These are phyloP conservation scores for Flexamia atlantica DNA, from an alignment of 2,888 invertebrate genomes.

Conservation along the genomic window DNA sequence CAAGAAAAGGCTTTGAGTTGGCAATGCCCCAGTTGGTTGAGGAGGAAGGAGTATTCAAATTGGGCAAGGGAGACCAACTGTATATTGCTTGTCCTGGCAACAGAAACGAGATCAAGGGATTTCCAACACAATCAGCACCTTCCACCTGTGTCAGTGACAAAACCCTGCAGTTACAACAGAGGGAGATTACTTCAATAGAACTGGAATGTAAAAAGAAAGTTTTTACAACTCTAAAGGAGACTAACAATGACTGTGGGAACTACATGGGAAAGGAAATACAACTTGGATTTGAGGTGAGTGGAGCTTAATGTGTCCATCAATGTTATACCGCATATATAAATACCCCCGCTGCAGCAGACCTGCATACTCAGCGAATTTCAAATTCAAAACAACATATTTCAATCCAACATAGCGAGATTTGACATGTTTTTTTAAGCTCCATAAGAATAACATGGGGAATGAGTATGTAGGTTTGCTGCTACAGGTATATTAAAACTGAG, in stretches of 20 bases:
- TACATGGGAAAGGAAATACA: constrained; percentile 49
- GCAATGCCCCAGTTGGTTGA: constrained; percentile 54
- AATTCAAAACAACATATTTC: too few relatives aligned
- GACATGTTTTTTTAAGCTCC: too few relatives aligned
- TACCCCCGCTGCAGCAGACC: too few relatives aligned
- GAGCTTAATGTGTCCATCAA: background rate
- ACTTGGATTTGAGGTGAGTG: constrained; percentile 54
- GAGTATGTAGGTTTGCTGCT: too few relatives aligned
- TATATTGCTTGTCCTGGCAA: constrained; percentile 55
- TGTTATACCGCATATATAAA: too few relatives aligned
- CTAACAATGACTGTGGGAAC: constrained; percentile 50
- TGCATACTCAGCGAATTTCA: too few relatives aligned
- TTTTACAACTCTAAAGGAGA: constrained; percentile 50
- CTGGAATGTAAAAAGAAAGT: constrained; percentile 57
- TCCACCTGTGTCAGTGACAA: constrained; percentile 54
- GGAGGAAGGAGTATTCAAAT: constrained; percentile 47
- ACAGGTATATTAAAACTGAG: too few relatives aligned
- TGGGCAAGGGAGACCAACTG: constrained; percentile 41
- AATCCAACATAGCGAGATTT: too few relatives aligned
- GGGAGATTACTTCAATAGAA: constrained; percentile 29
- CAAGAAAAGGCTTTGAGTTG: background rate
- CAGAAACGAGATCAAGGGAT: constrained; percentile 48
- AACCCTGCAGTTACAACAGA: constrained; percentile 9
- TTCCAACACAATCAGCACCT: background rate
- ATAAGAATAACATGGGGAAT: too few relatives aligned